A percentile compares a stretch with the other conserved stretches of the same genome.
Conservation (phyloP, 2,888 invertebrate species). For the Linyphia triangularis region DNA sequence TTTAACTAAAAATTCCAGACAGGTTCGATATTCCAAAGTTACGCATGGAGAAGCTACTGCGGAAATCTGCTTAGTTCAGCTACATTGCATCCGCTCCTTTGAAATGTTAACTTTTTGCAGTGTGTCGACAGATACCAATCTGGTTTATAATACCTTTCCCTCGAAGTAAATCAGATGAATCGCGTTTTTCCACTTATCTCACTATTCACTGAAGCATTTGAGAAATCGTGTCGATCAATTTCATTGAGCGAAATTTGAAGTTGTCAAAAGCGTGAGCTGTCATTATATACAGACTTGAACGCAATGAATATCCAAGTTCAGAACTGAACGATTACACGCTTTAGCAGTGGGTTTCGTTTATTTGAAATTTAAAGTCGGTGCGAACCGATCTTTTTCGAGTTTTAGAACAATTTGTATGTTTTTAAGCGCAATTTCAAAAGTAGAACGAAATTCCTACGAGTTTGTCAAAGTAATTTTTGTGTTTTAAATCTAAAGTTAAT, state of each 20-base stretch:
- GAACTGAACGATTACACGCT: too few species aligned
- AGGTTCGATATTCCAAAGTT: constrained; percentile 16
- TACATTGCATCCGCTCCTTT: neutral
- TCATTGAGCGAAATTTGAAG: neutral
- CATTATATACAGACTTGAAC: too few species aligned
- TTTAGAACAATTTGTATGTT: too few species aligned
- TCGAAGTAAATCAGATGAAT: constrained; percentile 9
- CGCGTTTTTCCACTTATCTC: neutral
- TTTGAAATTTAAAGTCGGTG: too few species aligned
- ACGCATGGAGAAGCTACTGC: constrained; percentile 9
- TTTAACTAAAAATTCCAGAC: constrained; percentile 5
- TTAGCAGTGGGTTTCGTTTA: too few species aligned
- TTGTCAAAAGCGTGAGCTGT: neutral
- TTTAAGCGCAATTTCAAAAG: too few species aligned
- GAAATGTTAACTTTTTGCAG: neutral
- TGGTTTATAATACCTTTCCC: neutral
- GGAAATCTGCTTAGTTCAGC: constrained; percentile 40
- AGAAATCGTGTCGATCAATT: neutral
- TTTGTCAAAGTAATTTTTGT: too few species aligned
- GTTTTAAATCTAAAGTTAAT: too few species aligned
- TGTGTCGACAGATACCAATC: constrained; percentile 8
- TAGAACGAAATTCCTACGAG: too few species aligned
- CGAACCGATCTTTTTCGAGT: too few species aligned
- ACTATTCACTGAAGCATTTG: neutral
- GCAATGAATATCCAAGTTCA: too few species aligned